Evolutionary conservation across 2,888 invertebrate species (phyloP), one percentile per base, ranked within the genome.

Genomic region (Diplolepis rosae): DNA sequence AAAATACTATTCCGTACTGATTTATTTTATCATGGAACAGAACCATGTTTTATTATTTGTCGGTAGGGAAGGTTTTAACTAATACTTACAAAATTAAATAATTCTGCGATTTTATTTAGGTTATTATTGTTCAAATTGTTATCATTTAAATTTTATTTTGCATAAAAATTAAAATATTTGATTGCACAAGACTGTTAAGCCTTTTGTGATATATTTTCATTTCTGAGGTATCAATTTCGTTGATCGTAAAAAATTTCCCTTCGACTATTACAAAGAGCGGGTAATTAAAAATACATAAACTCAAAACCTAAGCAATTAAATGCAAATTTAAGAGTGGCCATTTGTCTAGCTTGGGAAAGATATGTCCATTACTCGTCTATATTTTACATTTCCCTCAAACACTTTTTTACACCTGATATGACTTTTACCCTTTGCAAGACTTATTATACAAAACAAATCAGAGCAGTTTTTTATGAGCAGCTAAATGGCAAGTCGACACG

Each of bases 401-500:
- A 28, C 9, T 30, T 54, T 30, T 30, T n/a, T 6, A 13, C 24
- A 24, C 35, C 22, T 50, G 27, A 50, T 50, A n/a, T 24, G 50
- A 50, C 18, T 35, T 39, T 61, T 13, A 5, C 35, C 28, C 35
- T 18, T 24, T 39, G 30, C 5, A 22, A 24, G 61, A 22, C 50
- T 70, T 65, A 48, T 73, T 73, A 71, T 66, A 65, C 56, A 66
- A 70, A 73, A 70, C 68, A 68, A 73, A 73, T 73, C 70, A 66
- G 66, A 68, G 51, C 68, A 68, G 48, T 73, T 70, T 73, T 73
- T 71, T 61, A 68, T 66, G 68, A 61, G 66, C 56, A 61, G 68
- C 39, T 70, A 70, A 73, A 73, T 71, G 70, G 65, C 65, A 15
- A 52, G 68, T 68, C 73, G 73, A 68, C 73, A 73, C 68, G 73